Evolutionary conservation across 2,888 invertebrate genomes (phyloP).

Genomic region (Sturmia bella): DNA sequence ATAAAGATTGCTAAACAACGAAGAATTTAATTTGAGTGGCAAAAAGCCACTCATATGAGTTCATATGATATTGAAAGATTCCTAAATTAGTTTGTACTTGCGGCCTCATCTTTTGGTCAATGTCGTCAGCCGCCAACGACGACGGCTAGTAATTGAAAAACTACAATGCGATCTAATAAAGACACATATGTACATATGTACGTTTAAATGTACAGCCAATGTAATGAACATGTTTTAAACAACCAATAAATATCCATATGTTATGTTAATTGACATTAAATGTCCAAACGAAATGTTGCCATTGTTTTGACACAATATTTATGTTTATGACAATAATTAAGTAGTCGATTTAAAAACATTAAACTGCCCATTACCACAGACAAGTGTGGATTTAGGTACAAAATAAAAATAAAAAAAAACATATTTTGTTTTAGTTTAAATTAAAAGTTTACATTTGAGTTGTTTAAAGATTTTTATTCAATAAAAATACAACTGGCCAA

Average conservation of each 20-base stretch:
- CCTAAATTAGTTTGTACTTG: too few relatives aligned
- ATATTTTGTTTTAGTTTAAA: conserved; percentile 11
- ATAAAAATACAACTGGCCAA: too few relatives aligned
- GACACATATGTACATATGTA: background rate
- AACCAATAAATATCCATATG: conserved; percentile 20
- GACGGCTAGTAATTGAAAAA: conserved; percentile 1
- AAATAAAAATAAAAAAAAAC: too few relatives aligned
- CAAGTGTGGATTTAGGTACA: conserved; percentile 1
- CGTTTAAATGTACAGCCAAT: conserved; percentile 3
- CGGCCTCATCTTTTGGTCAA: conserved; percentile 38
- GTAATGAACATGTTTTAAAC: conserved; percentile 29
- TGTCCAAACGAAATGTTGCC: conserved; percentile 49
- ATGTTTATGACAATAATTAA: conserved; percentile 64
- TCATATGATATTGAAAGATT: too few relatives aligned
- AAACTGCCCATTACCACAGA: conserved; percentile 14
- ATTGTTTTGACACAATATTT: conserved; percentile 64
- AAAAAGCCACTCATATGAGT: too few relatives aligned
- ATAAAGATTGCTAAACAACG: too few relatives aligned
- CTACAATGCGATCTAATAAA: conserved; percentile 23
- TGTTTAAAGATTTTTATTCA: background rate
- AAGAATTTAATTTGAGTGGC: too few relatives aligned
- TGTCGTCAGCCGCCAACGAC: conserved; percentile 39
- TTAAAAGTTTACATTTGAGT: background rate
- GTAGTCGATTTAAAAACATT: conserved; percentile 48
- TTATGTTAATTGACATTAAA: conserved; percentile 48